These are phyloP conservation scores for Germaria angustata DNA, from an alignment of 2,888 invertebrate species.

Conservation along the genomic window DNA sequence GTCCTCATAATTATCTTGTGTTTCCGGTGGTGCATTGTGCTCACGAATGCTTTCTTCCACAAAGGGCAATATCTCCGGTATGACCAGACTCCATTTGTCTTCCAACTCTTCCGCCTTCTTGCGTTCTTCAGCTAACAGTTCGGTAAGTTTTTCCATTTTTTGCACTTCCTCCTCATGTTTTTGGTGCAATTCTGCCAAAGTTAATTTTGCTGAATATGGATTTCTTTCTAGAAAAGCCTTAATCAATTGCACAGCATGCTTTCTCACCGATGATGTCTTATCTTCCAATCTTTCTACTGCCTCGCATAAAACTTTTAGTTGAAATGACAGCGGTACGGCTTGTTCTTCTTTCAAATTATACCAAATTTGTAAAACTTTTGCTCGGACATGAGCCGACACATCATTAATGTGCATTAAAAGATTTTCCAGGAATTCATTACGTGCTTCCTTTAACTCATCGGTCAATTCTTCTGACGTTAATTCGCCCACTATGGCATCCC, in stretches of 20 bases:
- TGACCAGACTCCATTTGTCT: constrained; percentile 77
- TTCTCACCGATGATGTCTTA: constrained; percentile 91
- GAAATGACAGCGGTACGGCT: constrained; percentile 87
- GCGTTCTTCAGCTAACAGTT: constrained; percentile 82
- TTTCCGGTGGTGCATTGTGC: constrained; percentile 69
- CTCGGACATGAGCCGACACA: constrained; percentile 90
- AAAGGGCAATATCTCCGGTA: constrained; percentile 74
- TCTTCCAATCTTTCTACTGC: constrained; percentile 88
- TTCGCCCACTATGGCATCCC: constrained; percentile 87
- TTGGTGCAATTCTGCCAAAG: constrained; percentile 83
- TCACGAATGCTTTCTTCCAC: constrained; percentile 74
- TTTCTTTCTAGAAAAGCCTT: constrained; percentile 90
- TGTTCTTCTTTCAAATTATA: constrained; percentile 87
- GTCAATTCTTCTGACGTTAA: constrained; percentile 87
- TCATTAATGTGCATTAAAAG: constrained; percentile 92
- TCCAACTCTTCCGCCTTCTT: constrained; percentile 81
- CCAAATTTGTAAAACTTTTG: constrained; percentile 92
- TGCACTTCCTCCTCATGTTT: constrained; percentile 81
- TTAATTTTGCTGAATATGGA: constrained; percentile 88
- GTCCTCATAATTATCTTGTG: constrained; percentile 76
- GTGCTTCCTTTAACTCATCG: constrained; percentile 84
- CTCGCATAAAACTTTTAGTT: constrained; percentile 85
- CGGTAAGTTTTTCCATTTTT: constrained; percentile 78
- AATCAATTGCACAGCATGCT: constrained; percentile 84
- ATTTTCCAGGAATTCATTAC: constrained; percentile 90